Evolutionary conservation across 2,113 vertebrate genomes (phyloP), one percentile per base, ranked within the genome.

Genomic region (Pituophis catenifer): DNA sequence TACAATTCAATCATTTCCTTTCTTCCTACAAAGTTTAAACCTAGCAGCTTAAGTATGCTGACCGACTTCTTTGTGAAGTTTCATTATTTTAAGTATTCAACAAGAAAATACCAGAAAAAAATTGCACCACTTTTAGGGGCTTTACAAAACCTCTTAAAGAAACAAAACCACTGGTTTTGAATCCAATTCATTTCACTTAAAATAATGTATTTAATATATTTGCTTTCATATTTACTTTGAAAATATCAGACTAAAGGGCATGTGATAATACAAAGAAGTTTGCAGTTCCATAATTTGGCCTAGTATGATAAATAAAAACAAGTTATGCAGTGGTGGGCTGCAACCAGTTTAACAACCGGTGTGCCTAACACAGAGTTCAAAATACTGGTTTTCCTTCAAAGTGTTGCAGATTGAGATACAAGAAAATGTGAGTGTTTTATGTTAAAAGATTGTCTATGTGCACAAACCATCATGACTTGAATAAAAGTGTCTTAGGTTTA

Each of bases 1-100:
- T 97, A 95, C 94, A 88, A 21, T 97, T 96, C 88, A 48, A 92
- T 97, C 96, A 97, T 90, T 97, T 97, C 96, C 96, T n/a, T 94
- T 96, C 96, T 96, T 95, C 75, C 17, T 21, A 81, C 33, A 44
- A 95, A 91, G 94, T 95, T 95, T 23, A 91, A 96, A 95, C 96
- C 96, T 93, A 96, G 96, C 93, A 91, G 90, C 95, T 96, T 95
- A 95, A 92, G 86, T 96, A 96, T 94, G 96, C 94, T 50, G 89
- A 93, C 91, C 94, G 95, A 96, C 95, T 96, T 95, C 93, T 94
- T 95, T 75, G 95, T 52, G 88, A 85, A 93, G 65, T 95, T 59
- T 93, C 54, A 65, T 95, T 95, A 93, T 85, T 95, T 89, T 95
- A 95, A 58, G 38, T 88, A 95, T 33, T 55, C 90, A 88, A 54